Conservation (phyloP, 23 tunicate species). For the Ciona savignyi region DNA sequence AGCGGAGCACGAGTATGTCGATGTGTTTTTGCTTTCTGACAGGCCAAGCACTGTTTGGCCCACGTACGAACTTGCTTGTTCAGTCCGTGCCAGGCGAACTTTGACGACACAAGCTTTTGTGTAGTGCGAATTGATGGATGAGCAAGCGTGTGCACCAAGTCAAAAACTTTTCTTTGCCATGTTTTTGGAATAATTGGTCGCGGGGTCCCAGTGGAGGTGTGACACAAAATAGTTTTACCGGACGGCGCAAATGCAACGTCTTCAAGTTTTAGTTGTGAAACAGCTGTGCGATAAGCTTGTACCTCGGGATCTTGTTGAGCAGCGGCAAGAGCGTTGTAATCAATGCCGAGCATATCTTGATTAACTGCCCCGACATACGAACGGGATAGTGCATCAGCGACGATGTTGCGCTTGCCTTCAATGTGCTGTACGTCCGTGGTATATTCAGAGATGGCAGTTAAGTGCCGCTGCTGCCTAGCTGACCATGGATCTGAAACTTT, state of each 20-base stretch:
- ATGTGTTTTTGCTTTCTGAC: not conserved
- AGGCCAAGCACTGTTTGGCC: conserved; percentile 1
- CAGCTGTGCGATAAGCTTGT: not conserved
- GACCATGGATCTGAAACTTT: conserved; percentile 11
- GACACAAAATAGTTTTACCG: not conserved
- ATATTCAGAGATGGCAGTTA: not conserved
- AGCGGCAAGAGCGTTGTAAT: conserved; percentile 2
- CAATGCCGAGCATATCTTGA: not conserved
- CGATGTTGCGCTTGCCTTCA: not conserved
- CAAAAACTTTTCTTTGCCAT: not conserved
- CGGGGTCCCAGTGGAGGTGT: not conserved
- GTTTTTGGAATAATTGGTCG: not conserved
- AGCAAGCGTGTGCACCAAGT: not conserved
- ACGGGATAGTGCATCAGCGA: conserved; percentile 9
- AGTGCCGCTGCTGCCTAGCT: not conserved
- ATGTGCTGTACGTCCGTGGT: conserved; percentile 4
- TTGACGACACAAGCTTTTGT: not conserved
- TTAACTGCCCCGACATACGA: not conserved
- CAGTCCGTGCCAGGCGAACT: conserved; percentile 8
- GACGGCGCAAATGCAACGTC: too few species aligned
- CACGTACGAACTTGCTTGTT: not conserved
- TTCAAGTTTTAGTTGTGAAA: too few species aligned
- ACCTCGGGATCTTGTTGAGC: not conserved
- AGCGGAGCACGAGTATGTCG: not conserved
- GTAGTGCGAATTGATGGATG: not conserved